Evolutionary conservation across 2,797 vertebrate genomes (phyloP).

Genomic region (Bufotes viridis): DNA sequence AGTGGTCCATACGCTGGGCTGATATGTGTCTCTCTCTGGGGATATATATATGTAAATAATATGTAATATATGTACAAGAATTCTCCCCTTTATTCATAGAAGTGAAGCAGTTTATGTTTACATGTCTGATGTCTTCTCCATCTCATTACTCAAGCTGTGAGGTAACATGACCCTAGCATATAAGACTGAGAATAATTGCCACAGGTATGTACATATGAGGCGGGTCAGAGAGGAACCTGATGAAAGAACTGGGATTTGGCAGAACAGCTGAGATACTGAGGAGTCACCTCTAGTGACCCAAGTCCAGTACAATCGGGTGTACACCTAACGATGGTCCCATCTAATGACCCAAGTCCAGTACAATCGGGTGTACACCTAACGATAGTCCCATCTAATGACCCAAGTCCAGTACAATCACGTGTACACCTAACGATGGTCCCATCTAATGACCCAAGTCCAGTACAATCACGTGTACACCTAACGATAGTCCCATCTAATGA

Average conservation of each 20-base stretch:
- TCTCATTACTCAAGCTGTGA: not conserved
- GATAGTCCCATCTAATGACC: not conserved
- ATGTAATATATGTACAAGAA: constrained; percentile 34
- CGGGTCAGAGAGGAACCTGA: not conserved
- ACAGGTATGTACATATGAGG: no score
- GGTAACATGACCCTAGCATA: not conserved
- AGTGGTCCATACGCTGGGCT: not conserved
- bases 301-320: not conserved
- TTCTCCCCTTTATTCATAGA: not conserved
- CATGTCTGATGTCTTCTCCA: not conserved
- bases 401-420: not conserved
- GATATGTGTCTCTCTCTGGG: not conserved
- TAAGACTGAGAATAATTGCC: not conserved
- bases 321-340: not conserved
- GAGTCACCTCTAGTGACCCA: not conserved
- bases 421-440: not conserved
- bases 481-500: not conserved
- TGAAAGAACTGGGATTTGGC: not conserved
- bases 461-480: not conserved
- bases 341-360: not conserved
- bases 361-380: not conserved
- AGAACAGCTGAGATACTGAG: not conserved
- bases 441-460: no score
- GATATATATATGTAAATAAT: constrained; percentile 16
- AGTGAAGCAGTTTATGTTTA: constrained; percentile 11